phyloP scores from a whole-genome alignment of 2,113 vertebrate genomes.

The Leucopsar rothschildi region DNA sequence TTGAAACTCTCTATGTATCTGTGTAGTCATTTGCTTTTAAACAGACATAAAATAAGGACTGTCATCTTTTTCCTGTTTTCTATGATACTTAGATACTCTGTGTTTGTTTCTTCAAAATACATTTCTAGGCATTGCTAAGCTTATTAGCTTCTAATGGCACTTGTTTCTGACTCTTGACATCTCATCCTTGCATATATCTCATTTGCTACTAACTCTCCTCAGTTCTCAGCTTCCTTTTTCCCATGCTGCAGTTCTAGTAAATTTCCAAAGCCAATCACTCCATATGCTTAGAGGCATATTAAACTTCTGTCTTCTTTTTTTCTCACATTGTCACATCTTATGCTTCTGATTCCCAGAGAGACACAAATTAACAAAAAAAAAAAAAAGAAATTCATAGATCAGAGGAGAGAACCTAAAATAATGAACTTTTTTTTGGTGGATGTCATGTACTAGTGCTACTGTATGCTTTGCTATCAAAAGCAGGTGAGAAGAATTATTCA shows the following conservation, averaged over 20 bases:
- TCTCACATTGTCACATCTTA: background rate
- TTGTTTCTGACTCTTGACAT: background rate
- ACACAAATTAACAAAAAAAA: background rate
- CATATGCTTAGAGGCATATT: constrained; percentile 28
- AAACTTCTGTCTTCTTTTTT: background rate
- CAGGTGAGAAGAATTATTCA: background rate
- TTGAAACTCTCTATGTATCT: background rate
- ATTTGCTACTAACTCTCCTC: background rate
- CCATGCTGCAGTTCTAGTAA: background rate
- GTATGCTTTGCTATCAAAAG: background rate
- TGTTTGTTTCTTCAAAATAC: background rate
- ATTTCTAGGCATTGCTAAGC: background rate
- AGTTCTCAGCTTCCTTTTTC: background rate
- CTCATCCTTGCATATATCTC: background rate
- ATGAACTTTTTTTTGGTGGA: background rate
- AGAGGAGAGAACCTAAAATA: background rate
- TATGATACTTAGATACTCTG: background rate
- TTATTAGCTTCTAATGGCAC: background rate
- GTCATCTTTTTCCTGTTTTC: background rate
- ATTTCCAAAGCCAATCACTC: constrained; percentile 1
- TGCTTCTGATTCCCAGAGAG: background rate
- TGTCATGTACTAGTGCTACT: background rate
- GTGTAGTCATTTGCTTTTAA: background rate
- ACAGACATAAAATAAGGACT: background rate
- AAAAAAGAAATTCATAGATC: background rate